Evolutionary conservation across 2,113 vertebrate genomes (phyloP), one percentile per base, ranked within the genome.

Genomic region (Spea bombifrons): DNA sequence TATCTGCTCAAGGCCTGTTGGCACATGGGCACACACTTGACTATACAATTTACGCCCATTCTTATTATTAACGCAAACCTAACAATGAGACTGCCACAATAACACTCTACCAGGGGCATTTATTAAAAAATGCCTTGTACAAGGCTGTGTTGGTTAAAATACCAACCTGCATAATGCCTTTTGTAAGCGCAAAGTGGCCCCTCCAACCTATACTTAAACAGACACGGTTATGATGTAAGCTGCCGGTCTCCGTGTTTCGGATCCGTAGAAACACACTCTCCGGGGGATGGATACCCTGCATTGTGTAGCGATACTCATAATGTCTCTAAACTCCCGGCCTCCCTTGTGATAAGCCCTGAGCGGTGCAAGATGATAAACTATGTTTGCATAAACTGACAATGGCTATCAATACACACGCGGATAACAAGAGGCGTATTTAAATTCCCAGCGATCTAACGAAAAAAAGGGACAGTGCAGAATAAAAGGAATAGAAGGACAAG

Each of bases 371-470:
- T 49, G 45, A 55, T 76, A 49, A 49, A 57, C 75, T 46, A 65
- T 65, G 75, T 66, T 76, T 76, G 75, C 59, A 75, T 67, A 75
- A 66, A 75, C 52, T 75, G 74, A 46, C 74, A 75, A 61, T 3
- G 75, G 57, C 49, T 76, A 76, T 76, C 68, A 76, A 76, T 76
- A 76, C 44, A 76, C 65, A 3, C 65, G 49, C 49, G 67, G 63
- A 76, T 76, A 46, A 65, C 50, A 5, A 76, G 64, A 49, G 49
- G n/a, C 65, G 4, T 76, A 50, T 76, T 76, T 67, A 76, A 76
- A 76, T 76, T 67, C 53, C 57, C 75, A 68, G 43, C 44, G 13
- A 50, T 76, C 63, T 66, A 76, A 30, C 30, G 30, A 30, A 30
- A 30, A 76, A 76, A 76, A 66, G 65, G 49, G 50, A 76, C 75